Conservation (phyloP, 2,797 vertebrate genomes). For the Hemitrygon akajei region DNA sequence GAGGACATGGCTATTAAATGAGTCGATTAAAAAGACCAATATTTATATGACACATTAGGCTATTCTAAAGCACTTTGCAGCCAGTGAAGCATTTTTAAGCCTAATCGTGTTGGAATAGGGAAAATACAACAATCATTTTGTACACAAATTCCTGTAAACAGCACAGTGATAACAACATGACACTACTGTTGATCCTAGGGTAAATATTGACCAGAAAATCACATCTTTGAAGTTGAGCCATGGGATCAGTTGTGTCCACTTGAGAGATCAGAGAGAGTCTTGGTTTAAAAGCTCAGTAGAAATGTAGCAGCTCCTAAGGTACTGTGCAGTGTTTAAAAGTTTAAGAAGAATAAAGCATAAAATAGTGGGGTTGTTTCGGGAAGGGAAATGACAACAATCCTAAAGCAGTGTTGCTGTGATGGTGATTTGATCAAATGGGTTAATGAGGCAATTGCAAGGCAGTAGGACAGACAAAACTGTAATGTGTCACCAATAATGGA, state of each 20-base stretch:
- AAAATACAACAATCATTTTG: neutral
- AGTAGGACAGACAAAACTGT: no score
- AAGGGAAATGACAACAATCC: no score
- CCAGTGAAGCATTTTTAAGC: neutral
- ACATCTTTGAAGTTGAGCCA: neutral
- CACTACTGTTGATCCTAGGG: neutral
- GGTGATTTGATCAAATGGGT: no score
- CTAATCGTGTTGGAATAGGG: neutral
- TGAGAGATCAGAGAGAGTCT: neutral
- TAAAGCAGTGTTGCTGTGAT: no score
- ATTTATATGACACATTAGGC: neutral
- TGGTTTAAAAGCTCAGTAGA: neutral
- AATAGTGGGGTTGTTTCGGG: no score
- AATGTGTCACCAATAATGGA: no score
- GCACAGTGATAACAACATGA: neutral
- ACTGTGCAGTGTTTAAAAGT: neutral
- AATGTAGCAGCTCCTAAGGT: neutral
- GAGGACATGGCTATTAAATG: neutral
- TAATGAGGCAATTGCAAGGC: no score
- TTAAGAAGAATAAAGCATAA: neutral
- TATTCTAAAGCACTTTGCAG: neutral
- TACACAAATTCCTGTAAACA: neutral
- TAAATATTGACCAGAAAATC: neutral
- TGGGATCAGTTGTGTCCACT: neutral
- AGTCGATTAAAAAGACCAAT: neutral